A percentile compares a stretch with the other conserved stretches of the same genome.
phyloP scores from a whole-genome alignment of 1,140 invertebrate species.

The Pogonomyrmex californicus region DNA sequence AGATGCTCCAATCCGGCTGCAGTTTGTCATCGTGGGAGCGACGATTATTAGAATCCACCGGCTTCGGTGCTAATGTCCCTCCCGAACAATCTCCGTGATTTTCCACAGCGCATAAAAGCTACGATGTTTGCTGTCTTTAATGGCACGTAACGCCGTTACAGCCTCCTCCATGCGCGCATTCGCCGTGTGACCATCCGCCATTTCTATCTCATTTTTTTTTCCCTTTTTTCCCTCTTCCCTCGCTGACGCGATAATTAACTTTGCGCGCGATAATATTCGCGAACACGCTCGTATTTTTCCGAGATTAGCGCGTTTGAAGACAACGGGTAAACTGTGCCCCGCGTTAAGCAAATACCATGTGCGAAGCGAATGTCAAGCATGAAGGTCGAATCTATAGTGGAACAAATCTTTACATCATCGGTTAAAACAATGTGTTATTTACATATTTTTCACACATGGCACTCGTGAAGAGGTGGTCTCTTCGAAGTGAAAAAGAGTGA shows the following conservation, averaged over 20 bases:
- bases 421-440: constrained; percentile 40
- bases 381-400: constrained; percentile 33
- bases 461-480: not conserved
- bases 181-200: constrained; percentile 48
- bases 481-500: not conserved
- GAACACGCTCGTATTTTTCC: constrained; percentile 54
- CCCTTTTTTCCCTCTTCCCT: not conserved
- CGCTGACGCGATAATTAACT: constrained; percentile 50
- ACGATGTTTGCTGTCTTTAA: constrained; percentile 65
- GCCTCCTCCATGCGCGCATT: constrained; percentile 36
- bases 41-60: constrained; percentile 54
- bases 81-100: constrained; percentile 64
- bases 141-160: constrained; percentile 61
- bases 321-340: constrained; percentile 23
- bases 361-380: constrained; percentile 43
- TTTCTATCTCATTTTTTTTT: constrained; percentile 36
- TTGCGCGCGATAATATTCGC: constrained; percentile 57
- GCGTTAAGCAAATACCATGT: constrained; percentile 17
- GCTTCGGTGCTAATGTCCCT: constrained; percentile 56
- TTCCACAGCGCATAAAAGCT: constrained; percentile 66
- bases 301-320: constrained; percentile 31
- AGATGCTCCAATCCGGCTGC: not conserved
- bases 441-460: not conserved
- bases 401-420: constrained; percentile 35
- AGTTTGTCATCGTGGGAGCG: constrained; percentile 39